These are phyloP conservation scores for Psittacara wagleri DNA, from an alignment of 2,113 vertebrate species.

Conservation along the genomic window DNA sequence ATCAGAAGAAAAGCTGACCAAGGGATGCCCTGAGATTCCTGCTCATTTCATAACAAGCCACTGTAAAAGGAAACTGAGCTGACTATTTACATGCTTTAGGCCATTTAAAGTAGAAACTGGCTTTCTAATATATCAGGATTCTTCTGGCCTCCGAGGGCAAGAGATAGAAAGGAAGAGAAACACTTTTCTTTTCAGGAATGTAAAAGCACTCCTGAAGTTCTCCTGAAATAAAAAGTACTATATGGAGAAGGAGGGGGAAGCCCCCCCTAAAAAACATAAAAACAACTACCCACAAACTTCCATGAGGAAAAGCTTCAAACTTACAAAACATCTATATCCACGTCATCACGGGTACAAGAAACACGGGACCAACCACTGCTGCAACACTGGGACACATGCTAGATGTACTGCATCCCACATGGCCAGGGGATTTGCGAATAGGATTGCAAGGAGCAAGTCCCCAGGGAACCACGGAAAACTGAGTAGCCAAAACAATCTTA, in stretches of 20 bases:
- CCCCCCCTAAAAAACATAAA: not conserved
- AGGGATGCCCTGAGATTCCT: not conserved
- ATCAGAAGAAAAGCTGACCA: not conserved
- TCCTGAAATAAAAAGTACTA: not conserved
- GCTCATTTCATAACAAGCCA: not conserved
- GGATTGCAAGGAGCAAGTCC: not conserved
- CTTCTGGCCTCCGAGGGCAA: not conserved
- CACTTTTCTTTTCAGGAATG: not conserved
- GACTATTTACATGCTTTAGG: not conserved
- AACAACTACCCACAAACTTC: not conserved
- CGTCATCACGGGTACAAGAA: not conserved
- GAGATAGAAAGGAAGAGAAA: not conserved
- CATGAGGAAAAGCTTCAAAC: not conserved
- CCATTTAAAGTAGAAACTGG: not conserved
- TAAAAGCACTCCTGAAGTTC: not conserved
- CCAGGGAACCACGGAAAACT: not conserved
- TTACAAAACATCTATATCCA: not conserved
- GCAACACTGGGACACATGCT: not conserved
- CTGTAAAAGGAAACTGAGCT: not conserved
- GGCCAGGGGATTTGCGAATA: not conserved
- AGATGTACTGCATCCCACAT: not conserved
- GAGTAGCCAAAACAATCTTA: not conserved
- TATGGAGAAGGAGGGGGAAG: not conserved
- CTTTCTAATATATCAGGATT: not conserved
- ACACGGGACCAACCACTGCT: rapidly evolving